Percentiles rank a stretch among this genome's conserved stretches.
These are phyloP conservation scores for Neodiprion virginianus DNA, from an alignment of 1,140 invertebrate species.

Conservation along the genomic window DNA sequence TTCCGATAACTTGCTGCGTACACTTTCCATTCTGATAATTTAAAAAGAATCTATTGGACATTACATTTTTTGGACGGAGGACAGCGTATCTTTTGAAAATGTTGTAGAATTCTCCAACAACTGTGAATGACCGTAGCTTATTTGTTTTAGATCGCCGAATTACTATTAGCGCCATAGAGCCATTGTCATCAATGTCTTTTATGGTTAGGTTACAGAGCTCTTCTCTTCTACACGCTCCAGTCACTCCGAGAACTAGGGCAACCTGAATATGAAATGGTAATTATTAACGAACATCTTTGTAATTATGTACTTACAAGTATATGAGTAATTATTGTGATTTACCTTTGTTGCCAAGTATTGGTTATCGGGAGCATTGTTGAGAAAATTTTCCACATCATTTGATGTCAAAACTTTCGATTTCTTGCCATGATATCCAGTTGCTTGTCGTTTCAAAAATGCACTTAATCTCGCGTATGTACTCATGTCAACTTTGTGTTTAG, in stretches of 20 bases:
- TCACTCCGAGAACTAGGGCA: conserved; percentile 20
- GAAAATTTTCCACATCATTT: conserved; percentile 21
- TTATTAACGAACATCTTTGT: background rate
- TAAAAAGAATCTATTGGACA: conserved; percentile 10
- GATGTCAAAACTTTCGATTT: conserved; percentile 26
- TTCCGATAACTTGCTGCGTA: conserved; percentile 34
- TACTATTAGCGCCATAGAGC: conserved; percentile 12
- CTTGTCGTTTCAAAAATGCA: conserved; percentile 15
- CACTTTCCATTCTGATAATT: conserved; percentile 20
- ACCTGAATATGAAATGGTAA: conserved; percentile 3
- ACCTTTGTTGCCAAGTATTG: conserved; percentile 19
- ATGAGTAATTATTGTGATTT: conserved; percentile 13
- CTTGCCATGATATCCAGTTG: conserved; percentile 13
- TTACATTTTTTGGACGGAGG: conserved; percentile 15
- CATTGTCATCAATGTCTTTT: background rate
- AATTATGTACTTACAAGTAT: conserved; percentile 1
- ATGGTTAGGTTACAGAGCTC: background rate
- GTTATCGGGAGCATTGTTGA: conserved; percentile 15
- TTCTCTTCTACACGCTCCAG: conserved; percentile 12
- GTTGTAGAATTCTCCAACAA: conserved; percentile 19
- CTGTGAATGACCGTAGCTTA: conserved; percentile 21
- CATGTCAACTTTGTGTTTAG: conserved; percentile 31
- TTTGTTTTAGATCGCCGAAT: conserved; percentile 21
- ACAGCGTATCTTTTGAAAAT: conserved; percentile 11
- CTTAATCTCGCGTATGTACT: conserved; percentile 21